These are phyloP conservation scores for Zosterops japonicus DNA, from an alignment of 2,113 vertebrate species.

Conservation along the genomic window DNA sequence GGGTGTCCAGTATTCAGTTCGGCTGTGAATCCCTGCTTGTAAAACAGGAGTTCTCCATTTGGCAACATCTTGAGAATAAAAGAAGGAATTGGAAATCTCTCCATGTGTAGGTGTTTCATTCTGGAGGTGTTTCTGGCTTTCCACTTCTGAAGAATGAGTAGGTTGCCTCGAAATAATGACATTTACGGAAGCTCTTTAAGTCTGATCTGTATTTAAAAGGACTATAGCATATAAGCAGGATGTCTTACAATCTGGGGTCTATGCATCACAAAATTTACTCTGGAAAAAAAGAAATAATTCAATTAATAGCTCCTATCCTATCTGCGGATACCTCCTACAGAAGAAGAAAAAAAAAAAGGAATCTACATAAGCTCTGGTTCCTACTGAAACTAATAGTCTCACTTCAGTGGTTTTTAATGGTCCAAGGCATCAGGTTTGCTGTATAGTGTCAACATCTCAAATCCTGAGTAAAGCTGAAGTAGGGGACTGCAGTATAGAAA, in stretches of 20 bases:
- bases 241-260: neutral
- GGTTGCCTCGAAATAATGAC: slow-evolving; percentile 18
- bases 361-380: neutral
- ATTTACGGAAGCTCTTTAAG: neutral
- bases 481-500: neutral
- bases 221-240: neutral
- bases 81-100: slow-evolving; percentile 1
- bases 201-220: neutral
- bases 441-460: neutral
- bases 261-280: neutral
- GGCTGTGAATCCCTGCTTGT: neutral
- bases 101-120: neutral
- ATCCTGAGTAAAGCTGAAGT: neutral
- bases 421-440: neutral
- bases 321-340: neutral
- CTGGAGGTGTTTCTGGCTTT: slow-evolving; percentile 24
- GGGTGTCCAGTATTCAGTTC: neutral
- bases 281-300: neutral
- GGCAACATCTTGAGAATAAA: neutral
- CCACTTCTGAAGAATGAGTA: slow-evolving; percentile 13
- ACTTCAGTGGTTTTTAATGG: neutral
- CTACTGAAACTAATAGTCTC: neutral
- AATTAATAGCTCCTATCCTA: neutral
- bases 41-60: neutral
- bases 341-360: neutral